These are phyloP conservation scores for Masticophis lateralis DNA, from an alignment of 2,797 vertebrate genomes.

Conservation along the genomic window DNA sequence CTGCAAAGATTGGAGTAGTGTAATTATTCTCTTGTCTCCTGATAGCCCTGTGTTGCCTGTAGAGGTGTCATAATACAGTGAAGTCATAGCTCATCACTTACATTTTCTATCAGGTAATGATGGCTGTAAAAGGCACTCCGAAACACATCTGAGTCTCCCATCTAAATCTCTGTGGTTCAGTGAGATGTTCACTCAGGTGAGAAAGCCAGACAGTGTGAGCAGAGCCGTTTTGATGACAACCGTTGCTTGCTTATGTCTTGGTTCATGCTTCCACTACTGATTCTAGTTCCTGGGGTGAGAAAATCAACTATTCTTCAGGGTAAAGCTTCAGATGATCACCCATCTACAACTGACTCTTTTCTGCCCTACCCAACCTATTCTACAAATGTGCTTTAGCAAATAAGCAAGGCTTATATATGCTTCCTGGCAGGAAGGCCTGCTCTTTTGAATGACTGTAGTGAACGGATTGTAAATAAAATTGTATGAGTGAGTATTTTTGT, in stretches of 20 bases:
- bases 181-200: not conserved
- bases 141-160: not conserved
- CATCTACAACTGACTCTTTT: not conserved
- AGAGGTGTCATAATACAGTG: not conserved
- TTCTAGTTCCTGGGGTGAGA: not conserved
- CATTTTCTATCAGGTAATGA: not conserved
- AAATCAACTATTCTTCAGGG: not conserved
- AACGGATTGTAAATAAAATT: not conserved
- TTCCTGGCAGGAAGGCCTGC: not conserved
- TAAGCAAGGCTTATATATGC: not conserved
- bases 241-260: not conserved
- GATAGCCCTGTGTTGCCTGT: not conserved
- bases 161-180: not conserved
- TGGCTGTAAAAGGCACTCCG: not conserved
- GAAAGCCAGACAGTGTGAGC: not conserved
- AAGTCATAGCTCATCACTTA: not conserved
- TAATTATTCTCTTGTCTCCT: not conserved
- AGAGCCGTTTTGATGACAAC: not conserved
- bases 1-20: not conserved
- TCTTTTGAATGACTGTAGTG: not conserved
- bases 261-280: not conserved
- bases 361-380: not conserved
- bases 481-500: not conserved
- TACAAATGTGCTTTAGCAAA: no score
- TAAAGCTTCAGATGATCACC: not conserved